Percentiles rank a stretch among this genome's conserved stretches.
These are phyloP conservation scores for Phyllopteryx taeniolatus DNA, from an alignment of 2,113 vertebrate species.

Conservation along the genomic window DNA sequence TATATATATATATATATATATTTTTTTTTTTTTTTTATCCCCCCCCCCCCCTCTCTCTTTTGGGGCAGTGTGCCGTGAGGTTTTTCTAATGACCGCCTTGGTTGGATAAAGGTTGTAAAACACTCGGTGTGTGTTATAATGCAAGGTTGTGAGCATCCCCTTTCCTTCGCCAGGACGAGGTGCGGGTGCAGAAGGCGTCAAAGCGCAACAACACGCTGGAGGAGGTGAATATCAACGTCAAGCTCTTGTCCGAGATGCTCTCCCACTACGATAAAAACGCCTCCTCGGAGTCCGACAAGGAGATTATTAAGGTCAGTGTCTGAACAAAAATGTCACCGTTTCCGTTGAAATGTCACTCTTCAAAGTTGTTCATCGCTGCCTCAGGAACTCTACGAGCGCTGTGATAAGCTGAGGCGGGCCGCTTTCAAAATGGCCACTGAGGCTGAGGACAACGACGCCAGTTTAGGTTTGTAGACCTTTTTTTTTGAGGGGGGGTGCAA, in stretches of 20 bases:
- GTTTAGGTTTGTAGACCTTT: slow-evolving; percentile 75
- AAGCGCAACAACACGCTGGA: slow-evolving; percentile 86
- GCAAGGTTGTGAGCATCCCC: neutral
- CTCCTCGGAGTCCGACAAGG: slow-evolving; percentile 85
- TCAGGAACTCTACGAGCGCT: slow-evolving; percentile 91
- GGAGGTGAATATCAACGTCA: slow-evolving; percentile 92
- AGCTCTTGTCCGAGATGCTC: slow-evolving; percentile 92
- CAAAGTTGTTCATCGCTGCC: slow-evolving; percentile 18
- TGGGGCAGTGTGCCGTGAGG: too few species aligned
- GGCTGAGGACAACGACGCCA: slow-evolving; percentile 91
- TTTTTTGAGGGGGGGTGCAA: neutral
- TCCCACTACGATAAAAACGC: slow-evolving; percentile 85
- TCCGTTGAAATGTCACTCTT: too few species aligned
- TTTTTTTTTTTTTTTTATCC: too few species aligned
- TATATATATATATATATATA: too few species aligned
- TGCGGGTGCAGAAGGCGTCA: slow-evolving; percentile 85
- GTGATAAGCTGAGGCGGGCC: slow-evolving; percentile 86
- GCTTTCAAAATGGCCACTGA: slow-evolving; percentile 96
- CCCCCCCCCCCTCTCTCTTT: too few species aligned
- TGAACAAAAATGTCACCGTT: neutral
- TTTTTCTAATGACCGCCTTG: too few species aligned
- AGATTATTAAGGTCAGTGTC: slow-evolving; percentile 86
- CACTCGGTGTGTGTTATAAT: too few species aligned
- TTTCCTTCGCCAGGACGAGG: slow-evolving; percentile 84
- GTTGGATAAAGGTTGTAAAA: too few species aligned